Percentiles rank a stretch among this genome's conserved stretches.
Evolutionary conservation across 2,113 vertebrate genomes (phyloP).

Genomic region (Origma solitaria): DNA sequence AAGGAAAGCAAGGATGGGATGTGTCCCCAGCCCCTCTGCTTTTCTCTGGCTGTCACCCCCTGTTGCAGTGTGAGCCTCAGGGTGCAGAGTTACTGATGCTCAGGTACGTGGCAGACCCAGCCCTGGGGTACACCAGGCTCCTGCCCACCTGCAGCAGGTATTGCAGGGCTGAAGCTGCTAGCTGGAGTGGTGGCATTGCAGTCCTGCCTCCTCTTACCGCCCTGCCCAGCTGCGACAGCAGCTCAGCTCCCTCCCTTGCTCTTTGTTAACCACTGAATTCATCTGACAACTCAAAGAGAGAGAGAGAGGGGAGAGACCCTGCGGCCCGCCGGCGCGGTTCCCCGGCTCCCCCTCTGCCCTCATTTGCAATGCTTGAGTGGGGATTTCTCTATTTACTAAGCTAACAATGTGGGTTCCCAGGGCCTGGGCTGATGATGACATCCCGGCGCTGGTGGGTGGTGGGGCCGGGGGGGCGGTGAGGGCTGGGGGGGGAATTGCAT

Average conservation of each 20-base stretch:
- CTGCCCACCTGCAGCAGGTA: background rate
- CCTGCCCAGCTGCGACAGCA: slow-evolving; percentile 48
- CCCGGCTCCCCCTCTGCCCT: slow-evolving; percentile 84
- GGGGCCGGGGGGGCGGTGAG: slow-evolving; percentile 38
- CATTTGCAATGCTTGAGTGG: slow-evolving; percentile 91
- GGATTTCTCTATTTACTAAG: slow-evolving; percentile 90
- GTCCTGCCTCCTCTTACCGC: background rate
- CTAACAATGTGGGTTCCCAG: slow-evolving; percentile 73
- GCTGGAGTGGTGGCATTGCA: background rate
- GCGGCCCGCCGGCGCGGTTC: slow-evolving; percentile 37
- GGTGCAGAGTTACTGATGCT: background rate
- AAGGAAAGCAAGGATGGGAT: background rate
- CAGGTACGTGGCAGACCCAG: background rate
- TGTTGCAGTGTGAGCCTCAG: background rate
- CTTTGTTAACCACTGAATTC: slow-evolving; percentile 67
- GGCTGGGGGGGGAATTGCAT: slow-evolving; percentile 49
- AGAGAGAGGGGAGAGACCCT: slow-evolving; percentile 49
- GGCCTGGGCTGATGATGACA: slow-evolving; percentile 70
- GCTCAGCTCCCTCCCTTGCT: slow-evolving; percentile 47
- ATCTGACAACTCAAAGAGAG: slow-evolving; percentile 67
- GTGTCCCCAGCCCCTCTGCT: background rate
- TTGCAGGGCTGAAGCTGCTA: background rate
- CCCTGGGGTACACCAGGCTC: accelerated
- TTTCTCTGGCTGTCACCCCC: background rate
- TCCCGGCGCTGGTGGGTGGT: slow-evolving; percentile 60